Conservation (phyloP, 2,797 vertebrate species). For the Coregonus sp. region DNA sequence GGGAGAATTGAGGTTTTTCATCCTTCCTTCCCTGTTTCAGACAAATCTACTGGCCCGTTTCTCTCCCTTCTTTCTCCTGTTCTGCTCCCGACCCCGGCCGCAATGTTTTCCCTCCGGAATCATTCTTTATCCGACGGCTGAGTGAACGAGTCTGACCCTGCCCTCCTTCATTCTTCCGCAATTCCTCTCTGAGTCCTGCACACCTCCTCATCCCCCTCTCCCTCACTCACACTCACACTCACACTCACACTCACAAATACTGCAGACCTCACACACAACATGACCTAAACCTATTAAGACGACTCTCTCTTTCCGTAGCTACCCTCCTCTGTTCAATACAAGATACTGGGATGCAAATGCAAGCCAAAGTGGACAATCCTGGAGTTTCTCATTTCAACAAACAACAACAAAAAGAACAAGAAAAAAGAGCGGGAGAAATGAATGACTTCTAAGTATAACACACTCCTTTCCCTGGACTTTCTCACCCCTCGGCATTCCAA, state of each 20-base stretch:
- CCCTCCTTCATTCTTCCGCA: constrained; percentile 72
- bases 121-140: constrained; percentile 61
- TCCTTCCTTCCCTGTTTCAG: constrained; percentile 21
- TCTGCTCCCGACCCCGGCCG: constrained; percentile 1
- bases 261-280: not conserved
- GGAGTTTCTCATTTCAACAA: constrained; percentile 17
- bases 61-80: constrained; percentile 44
- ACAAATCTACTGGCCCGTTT: constrained; percentile 17
- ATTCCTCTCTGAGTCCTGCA: constrained; percentile 28
- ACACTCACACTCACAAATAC: not conserved
- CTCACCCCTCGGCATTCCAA: constrained; percentile 47
- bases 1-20: constrained; percentile 19
- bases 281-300: constrained; percentile 34
- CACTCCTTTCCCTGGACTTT: not conserved
- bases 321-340: constrained; percentile 11
- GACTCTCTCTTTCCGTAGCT: constrained; percentile 15
- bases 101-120: constrained; percentile 57
- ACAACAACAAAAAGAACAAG: not conserved
- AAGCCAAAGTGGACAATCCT: constrained; percentile 24
- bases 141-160: constrained; percentile 68
- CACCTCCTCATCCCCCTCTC: constrained; percentile 11
- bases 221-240: constrained; percentile 29
- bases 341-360: constrained; percentile 4
- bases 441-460: not conserved
- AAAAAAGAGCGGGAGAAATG: not conserved